phyloP scores from a whole-genome alignment of 2,888 invertebrate species.

The Meta bourneti region DNA sequence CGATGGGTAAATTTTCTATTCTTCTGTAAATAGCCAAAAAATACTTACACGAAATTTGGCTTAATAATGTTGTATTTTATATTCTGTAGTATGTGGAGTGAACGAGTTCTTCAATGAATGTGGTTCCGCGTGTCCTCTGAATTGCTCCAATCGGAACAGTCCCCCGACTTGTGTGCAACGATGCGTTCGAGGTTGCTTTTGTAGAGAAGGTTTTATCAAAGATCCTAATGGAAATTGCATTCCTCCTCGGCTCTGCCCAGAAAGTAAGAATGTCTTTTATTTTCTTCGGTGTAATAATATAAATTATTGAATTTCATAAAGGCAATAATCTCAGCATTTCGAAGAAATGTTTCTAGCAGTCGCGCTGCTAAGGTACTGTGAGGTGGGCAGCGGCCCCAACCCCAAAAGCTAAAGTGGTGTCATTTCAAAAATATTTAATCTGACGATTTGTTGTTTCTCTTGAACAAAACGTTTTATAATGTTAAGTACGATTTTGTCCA shows the following conservation, averaged over 20 bases:
- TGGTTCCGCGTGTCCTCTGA: constrained; percentile 30
- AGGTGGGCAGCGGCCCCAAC: too few species aligned
- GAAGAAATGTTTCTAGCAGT: too few species aligned
- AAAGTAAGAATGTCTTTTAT: neutral
- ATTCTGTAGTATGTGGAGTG: constrained; percentile 18
- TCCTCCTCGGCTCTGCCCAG: neutral
- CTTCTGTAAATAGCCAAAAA: too few species aligned
- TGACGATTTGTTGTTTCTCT: too few species aligned
- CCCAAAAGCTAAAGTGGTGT: too few species aligned
- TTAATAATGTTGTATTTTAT: neutral
- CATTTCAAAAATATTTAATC: too few species aligned
- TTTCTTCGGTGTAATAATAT: too few species aligned
- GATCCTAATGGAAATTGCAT: constrained; percentile 3
- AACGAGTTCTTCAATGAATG: constrained; percentile 40
- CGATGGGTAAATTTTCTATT: neutral
- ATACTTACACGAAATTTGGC: neutral
- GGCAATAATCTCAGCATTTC: too few species aligned
- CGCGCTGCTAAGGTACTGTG: neutral
- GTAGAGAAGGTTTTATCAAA: constrained; percentile 11
- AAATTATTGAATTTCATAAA: too few species aligned
- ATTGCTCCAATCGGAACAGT: neutral
- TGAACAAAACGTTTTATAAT: too few species aligned
- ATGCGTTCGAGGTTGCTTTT: constrained; percentile 17
- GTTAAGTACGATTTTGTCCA: too few species aligned
- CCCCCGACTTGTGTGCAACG: neutral